Evolutionary conservation across 2,797 vertebrate genomes (phyloP).

Genomic region (Brachymystax lenok): DNA sequence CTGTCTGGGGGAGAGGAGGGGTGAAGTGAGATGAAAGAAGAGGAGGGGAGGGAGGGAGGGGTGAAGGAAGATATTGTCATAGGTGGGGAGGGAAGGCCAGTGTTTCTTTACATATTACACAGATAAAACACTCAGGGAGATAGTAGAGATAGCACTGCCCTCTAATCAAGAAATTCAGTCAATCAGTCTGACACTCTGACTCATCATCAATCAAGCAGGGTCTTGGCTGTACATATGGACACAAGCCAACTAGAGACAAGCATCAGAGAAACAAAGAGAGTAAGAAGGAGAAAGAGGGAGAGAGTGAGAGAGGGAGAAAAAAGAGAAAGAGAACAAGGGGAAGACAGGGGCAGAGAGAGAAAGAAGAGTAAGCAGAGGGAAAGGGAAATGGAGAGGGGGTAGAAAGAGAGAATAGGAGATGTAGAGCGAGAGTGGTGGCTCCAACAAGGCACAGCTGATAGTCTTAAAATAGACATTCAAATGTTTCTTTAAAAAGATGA

Average conservation of each 20-base stretch:
- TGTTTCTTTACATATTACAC: neutral
- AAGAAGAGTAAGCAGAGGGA: neutral
- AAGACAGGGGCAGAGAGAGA: neutral
- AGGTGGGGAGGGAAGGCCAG: neutral
- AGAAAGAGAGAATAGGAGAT: neutral
- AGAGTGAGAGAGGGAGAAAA: neutral
- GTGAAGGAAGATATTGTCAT: neutral
- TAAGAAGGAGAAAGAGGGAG: neutral
- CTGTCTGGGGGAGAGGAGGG: neutral
- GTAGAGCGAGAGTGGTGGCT: neutral
- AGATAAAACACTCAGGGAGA: neutral
- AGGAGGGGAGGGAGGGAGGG: neutral
- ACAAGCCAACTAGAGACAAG: neutral
- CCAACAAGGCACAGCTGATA: neutral
- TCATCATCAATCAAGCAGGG: conserved; percentile 5
- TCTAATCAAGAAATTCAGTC: neutral
- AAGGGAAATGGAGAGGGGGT: neutral
- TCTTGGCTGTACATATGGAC: neutral
- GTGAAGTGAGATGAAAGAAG: neutral
- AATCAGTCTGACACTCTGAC: neutral
- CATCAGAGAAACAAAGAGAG: neutral
- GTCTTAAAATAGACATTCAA: neutral
- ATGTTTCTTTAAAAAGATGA: neutral
- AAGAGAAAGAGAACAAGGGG: neutral
- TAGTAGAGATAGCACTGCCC: neutral